Conservation (phyloP, 1,140 invertebrate species). For the Pygmarrhopalites habei region DNA sequence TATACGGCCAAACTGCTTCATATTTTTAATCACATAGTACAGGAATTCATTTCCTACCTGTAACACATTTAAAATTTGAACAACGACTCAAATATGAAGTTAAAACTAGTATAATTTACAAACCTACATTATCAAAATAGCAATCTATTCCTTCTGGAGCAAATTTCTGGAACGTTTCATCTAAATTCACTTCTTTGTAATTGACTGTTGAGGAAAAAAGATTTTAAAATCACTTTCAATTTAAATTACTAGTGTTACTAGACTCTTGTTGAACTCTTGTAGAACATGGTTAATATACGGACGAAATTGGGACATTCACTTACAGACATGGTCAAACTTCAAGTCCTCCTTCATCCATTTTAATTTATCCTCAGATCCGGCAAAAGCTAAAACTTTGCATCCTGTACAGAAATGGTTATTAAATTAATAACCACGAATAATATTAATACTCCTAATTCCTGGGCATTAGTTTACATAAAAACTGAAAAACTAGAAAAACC, state of each 20-base stretch:
- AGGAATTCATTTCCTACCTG: slow-evolving; percentile 62
- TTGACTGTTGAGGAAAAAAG: no score
- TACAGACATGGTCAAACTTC: slow-evolving; percentile 46
- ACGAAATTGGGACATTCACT: no score
- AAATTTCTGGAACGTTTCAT: slow-evolving; percentile 42
- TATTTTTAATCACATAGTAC: slow-evolving; percentile 52
- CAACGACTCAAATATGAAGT: background rate
- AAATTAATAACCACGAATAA: no score
- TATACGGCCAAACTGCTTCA: slow-evolving; percentile 56
- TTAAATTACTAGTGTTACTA: no score
- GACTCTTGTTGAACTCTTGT: no score
- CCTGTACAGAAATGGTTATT: no score
- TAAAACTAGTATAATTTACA: background rate
- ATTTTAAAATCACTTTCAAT: no score
- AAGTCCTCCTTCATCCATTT: slow-evolving; percentile 48
- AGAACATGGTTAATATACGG: no score
- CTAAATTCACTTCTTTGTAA: slow-evolving; percentile 45
- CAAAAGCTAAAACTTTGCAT: slow-evolving; percentile 46
- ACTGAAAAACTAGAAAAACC: background rate
- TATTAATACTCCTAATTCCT: background rate
- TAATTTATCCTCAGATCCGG: slow-evolving; percentile 46
- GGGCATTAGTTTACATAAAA: slow-evolving; percentile 18
- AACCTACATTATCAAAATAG: slow-evolving; percentile 64
- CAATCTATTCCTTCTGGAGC: slow-evolving; percentile 51
- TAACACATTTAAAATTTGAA: background rate